A percentile compares a stretch with the other conserved stretches of the same genome.
Conservation (phyloP, 1,140 invertebrate species). For the Papilio aristodemus region DNA sequence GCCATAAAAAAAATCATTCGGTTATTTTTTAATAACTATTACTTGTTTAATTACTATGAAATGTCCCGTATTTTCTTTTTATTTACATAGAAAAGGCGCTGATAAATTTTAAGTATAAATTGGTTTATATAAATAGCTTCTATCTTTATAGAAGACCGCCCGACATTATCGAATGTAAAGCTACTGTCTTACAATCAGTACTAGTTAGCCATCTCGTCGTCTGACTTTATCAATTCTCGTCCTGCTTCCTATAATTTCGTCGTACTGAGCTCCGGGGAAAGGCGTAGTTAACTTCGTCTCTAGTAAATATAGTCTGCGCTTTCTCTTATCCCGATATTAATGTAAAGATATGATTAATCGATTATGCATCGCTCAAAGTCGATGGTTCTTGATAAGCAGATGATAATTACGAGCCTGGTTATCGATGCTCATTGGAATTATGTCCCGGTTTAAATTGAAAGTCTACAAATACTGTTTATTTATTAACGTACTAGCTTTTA, state of each 20-base stretch:
- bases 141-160: too few relatives aligned
- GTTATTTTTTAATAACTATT: too few relatives aligned
- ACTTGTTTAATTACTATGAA: neutral
- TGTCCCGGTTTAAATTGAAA: neutral
- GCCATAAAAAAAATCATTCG: too few relatives aligned
- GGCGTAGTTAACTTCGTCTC: constrained; percentile 49
- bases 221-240: constrained; percentile 45
- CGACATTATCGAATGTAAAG: neutral
- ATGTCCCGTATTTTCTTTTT: neutral
- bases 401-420: constrained; percentile 12
- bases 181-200: constrained; percentile 20
- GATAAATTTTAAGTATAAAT: neutral
- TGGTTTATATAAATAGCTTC: neutral
- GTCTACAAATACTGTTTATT: neutral
- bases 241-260: constrained; percentile 65
- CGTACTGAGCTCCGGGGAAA: constrained; percentile 52
- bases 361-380: constrained; percentile 23
- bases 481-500: neutral
- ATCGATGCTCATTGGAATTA: constrained; percentile 16
- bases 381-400: constrained; percentile 12
- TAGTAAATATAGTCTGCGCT: constrained; percentile 42
- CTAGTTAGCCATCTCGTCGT: constrained; percentile 35
- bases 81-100: neutral
- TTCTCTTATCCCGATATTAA: constrained; percentile 42
- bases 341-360: constrained; percentile 27